Evolutionary conservation across 2,888 invertebrate species (phyloP).

Genomic region (Melinaea marsaeus): DNA sequence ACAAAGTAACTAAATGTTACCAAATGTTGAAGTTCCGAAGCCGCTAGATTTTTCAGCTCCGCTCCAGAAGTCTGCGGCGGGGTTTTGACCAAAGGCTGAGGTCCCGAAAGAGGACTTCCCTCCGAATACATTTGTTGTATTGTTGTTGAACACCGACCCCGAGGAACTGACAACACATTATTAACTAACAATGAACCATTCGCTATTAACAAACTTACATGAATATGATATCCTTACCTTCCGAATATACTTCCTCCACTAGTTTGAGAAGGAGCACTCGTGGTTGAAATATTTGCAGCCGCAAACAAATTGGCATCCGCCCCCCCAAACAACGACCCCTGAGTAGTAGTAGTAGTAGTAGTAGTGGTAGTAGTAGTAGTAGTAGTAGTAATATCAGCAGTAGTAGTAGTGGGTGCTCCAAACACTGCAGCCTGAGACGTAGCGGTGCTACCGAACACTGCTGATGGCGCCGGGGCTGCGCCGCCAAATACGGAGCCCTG

Average conservation of each 20-base stretch:
- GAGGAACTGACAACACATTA: conserved; percentile 39
- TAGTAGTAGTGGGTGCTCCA: conserved; percentile 22
- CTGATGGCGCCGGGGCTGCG: conserved; percentile 36
- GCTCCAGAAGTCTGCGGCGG: conserved; percentile 55
- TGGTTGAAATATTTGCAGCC: conserved; percentile 67
- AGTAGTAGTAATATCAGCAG: conserved; percentile 43
- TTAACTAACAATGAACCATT: not conserved
- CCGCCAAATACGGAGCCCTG: conserved; percentile 36
- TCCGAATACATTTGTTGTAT: conserved; percentile 56
- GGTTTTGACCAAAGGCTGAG: conserved; percentile 51
- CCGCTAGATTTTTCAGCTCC: conserved; percentile 47
- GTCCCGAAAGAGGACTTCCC: conserved; percentile 52
- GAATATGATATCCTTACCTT: conserved; percentile 42
- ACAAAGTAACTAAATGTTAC: conserved; percentile 9
- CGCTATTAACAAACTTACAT: no score
- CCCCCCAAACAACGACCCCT: conserved; percentile 56
- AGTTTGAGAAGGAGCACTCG: conserved; percentile 49
- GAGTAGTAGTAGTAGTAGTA: conserved; percentile 43
- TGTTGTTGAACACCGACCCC: conserved; percentile 51
- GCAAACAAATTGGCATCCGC: conserved; percentile 61
- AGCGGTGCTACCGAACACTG: conserved; percentile 43
- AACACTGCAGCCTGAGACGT: conserved; percentile 30
- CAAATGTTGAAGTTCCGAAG: conserved; percentile 49
- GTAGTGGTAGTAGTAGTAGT: conserved; percentile 41
- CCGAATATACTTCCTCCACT: conserved; percentile 63